Evolutionary conservation across 2,797 vertebrate genomes (phyloP), one percentile per base, ranked within the genome.

Genomic region (Amazona finschi): DNA sequence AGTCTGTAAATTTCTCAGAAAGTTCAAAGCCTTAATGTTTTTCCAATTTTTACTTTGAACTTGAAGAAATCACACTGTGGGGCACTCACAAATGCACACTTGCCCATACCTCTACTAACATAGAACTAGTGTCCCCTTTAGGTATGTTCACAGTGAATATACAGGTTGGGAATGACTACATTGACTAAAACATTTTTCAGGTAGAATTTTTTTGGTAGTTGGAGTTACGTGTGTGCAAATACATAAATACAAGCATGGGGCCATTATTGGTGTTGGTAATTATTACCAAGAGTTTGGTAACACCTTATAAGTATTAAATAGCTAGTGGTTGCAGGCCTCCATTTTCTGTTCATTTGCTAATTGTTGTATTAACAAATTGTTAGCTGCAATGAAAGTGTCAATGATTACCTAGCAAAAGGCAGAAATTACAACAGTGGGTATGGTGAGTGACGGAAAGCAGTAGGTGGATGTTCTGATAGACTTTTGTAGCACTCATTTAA

Each of bases 101-200:
- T 77, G 39, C 5, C 18, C 47, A 20, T 2, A 1, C 3, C 25
- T 5, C 6, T 27, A 41, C 17, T 73, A 16, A 16, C 25, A 31
- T 0, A 0, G n/a, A 50, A 75, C 15, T 16, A 38, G 1, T 5
- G 4, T 16, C 46, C 49, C 15, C 9, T 84, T 52, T 78, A 31
- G 53, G 17, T 49, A 7, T 16, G 15, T 27, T 65, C 62, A 15
- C 13, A 9, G 15, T 72, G 46, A 76, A 38, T 13, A 5, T 21
- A 66, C 28, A 58, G 38, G 2, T 0, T 65, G 25, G 20, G 18
- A 80, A 33, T 7, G 27, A 16, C 28, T 41, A 31, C 21, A 25
- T 0, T 13, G 12, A 77, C 14, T 7, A 55, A 74, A 90, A 64
- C 19, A 9, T 41, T 89, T 82, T 75, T 66, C 53, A 78, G 33